Evolutionary conservation across 2,797 vertebrate species (phyloP).

Genomic region (Phoxinus dragarum): DNA sequence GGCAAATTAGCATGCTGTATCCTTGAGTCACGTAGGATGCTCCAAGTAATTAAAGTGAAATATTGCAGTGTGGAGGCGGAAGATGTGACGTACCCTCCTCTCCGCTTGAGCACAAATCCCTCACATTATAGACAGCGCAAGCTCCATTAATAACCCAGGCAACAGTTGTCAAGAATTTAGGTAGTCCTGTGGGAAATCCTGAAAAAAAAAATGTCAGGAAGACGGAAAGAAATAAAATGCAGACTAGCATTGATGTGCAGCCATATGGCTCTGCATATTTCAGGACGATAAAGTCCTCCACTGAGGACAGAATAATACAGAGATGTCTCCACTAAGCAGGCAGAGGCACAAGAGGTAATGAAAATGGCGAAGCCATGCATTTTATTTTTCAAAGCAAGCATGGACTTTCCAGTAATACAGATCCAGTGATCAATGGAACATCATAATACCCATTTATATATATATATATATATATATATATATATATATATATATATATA

Average conservation of each 20-base stretch:
- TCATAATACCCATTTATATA: background rate
- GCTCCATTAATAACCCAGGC: conserved; percentile 63
- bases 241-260: conserved; percentile 43
- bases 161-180: conserved; percentile 58
- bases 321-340: conserved; percentile 14
- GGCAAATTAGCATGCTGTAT: conserved; percentile 60
- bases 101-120: conserved; percentile 51
- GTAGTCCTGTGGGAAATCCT: conserved; percentile 48
- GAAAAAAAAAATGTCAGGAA: conserved; percentile 2
- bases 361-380: background rate
- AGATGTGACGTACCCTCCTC: conserved; percentile 56
- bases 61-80: conserved; percentile 53
- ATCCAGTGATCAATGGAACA: background rate
- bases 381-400: background rate
- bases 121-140: conserved; percentile 58
- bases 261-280: conserved; percentile 60
- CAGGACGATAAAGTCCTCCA: conserved; percentile 45
- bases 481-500: background rate
- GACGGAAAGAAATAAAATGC: conserved; percentile 47
- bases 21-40: conserved; percentile 60
- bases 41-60: conserved; percentile 65
- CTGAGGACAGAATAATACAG: conserved; percentile 30
- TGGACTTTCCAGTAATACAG: background rate
- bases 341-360: conserved; percentile 8
- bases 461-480: background rate